These are phyloP conservation scores for Cheilosia soror DNA, from an alignment of 2,888 invertebrate species.

Conservation along the genomic window DNA sequence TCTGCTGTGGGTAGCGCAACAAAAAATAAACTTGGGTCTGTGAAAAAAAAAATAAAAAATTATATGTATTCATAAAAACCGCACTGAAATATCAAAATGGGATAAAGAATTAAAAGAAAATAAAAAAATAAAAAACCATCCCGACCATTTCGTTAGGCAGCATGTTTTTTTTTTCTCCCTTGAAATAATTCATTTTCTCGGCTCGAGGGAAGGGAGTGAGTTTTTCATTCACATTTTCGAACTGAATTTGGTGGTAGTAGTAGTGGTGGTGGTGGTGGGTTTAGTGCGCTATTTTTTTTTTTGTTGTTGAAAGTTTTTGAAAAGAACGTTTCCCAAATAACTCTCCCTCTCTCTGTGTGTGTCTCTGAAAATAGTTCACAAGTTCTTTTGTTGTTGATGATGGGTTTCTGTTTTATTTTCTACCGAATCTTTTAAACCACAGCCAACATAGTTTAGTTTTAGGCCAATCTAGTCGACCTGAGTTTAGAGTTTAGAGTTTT, in stretches of 20 bases:
- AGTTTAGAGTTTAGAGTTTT: background rate
- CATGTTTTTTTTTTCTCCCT: constrained; percentile 18
- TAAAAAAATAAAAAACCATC: too few relatives aligned
- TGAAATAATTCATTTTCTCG: constrained; percentile 42
- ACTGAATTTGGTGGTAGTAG: background rate
- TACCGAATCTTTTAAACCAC: background rate
- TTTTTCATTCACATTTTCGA: background rate
- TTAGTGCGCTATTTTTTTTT: constrained; percentile 10
- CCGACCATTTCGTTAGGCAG: constrained; percentile 17
- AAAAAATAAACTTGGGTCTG: background rate
- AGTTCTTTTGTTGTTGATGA: constrained; percentile 7
- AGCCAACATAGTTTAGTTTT: background rate
- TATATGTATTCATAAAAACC: constrained; percentile 26
- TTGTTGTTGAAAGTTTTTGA: constrained; percentile 5
- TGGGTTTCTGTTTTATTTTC: background rate
- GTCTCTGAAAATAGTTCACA: constrained; percentile 31
- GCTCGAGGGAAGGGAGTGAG: background rate
- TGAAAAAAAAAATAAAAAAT: background rate
- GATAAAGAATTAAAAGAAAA: constrained; percentile 9
- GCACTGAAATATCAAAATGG: constrained; percentile 16
- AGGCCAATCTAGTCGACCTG: background rate
- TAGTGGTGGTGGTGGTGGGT: background rate
- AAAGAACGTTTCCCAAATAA: constrained; percentile 43
- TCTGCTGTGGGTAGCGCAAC: constrained; percentile 26
- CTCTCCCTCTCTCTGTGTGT: background rate